Evolutionary conservation across 1,140 invertebrate genomes (phyloP).

Genomic region (Drosophila nasuta): DNA sequence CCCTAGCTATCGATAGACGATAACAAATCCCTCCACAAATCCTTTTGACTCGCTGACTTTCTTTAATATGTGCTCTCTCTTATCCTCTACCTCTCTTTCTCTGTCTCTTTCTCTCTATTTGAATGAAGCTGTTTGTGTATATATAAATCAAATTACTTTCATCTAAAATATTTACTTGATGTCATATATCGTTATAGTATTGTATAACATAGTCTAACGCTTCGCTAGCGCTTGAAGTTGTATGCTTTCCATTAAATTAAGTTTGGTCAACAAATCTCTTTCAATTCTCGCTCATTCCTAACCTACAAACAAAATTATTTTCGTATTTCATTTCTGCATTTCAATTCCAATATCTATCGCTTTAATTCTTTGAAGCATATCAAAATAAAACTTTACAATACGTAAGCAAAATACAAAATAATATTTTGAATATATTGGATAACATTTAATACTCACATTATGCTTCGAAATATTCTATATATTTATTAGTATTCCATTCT

Average conservation of each 20-base stretch:
- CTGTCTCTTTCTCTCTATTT: slow-evolving; percentile 8
- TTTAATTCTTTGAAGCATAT: not conserved
- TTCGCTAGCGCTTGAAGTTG: not conserved
- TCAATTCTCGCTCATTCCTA: slow-evolving; percentile 10
- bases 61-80: slow-evolving; percentile 1
- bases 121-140: slow-evolving; percentile 12
- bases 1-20: slow-evolving; percentile 3
- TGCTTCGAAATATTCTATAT: not conserved
- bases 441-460: slow-evolving; percentile 1
- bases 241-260: not conserved
- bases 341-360: not conserved
- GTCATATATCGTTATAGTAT: slow-evolving; percentile 24
- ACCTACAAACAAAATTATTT: not conserved
- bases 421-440: not conserved
- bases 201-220: not conserved
- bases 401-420: too few relatives aligned
- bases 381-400: not conserved
- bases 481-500: too few relatives aligned
- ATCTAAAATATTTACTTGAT: slow-evolving; percentile 2
- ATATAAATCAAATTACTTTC: not conserved
- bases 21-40: not conserved
- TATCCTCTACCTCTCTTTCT: not conserved
- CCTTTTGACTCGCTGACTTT: slow-evolving; percentile 9
- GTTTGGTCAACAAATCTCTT: not conserved
- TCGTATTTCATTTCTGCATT: not conserved